These are phyloP conservation scores for Canis aureus DNA, from an alignment of 2,113 vertebrate genomes.

Conservation along the genomic window DNA sequence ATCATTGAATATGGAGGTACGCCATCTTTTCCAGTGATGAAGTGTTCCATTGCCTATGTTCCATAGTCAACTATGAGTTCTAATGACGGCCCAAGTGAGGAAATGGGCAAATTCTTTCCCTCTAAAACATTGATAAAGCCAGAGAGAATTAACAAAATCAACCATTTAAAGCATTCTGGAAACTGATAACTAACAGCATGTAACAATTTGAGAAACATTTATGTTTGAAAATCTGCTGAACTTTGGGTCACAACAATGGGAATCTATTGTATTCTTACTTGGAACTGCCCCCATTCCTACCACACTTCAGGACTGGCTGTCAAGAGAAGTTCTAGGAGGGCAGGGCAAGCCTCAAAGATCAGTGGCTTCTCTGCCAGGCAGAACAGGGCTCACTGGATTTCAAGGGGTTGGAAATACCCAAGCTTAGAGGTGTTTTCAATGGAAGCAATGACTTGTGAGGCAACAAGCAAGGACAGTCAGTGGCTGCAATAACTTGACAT, in stretches of 20 bases:
- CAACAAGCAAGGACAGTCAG: background rate
- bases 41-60: background rate
- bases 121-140: background rate
- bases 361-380: background rate
- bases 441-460: background rate
- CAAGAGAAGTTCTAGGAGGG: background rate
- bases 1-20: background rate
- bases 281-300: background rate
- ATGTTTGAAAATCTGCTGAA: background rate
- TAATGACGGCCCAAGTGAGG: background rate
- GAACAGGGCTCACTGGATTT: background rate
- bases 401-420: background rate
- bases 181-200: background rate
- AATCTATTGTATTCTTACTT: background rate
- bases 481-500: background rate
- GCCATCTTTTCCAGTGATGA: background rate
- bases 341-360: background rate
- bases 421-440: background rate
- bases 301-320: background rate
- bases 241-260: background rate
- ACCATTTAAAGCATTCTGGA: background rate
- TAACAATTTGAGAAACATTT: background rate
- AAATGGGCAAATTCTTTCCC: background rate
- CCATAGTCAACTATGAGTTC: background rate
- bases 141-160: background rate